Conservation (phyloP, 37 sponge, comb jelly and placozoan genomes). For the Ianthella basta region DNA sequence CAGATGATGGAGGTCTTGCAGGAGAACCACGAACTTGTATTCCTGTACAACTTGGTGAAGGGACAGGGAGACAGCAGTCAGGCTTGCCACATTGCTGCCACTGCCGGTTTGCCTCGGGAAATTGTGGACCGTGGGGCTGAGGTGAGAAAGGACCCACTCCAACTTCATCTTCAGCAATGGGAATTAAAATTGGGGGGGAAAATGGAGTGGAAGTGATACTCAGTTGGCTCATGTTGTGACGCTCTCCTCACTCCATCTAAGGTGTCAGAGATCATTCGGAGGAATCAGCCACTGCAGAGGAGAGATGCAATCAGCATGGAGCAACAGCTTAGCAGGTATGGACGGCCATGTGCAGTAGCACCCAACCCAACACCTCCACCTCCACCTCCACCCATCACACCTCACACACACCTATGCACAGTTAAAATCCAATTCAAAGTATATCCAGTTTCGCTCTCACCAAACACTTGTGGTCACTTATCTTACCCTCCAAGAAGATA, state of each 20-base stretch:
- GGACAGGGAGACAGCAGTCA: conserved; percentile 75
- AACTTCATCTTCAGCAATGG: too few relatives aligned
- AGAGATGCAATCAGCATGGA: conserved; percentile 37
- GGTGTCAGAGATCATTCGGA: conserved; percentile 75
- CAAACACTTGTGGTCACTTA: too few relatives aligned
- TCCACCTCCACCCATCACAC: background rate
- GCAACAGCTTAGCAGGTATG: conserved; percentile 25
- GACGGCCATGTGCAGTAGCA: background rate
- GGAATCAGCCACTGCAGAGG: conserved; percentile 46
- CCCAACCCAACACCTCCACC: background rate
- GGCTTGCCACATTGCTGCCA: conserved; percentile 91
- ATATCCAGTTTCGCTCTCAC: too few relatives aligned
- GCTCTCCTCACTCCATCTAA: background rate
- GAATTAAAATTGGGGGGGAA: too few relatives aligned
- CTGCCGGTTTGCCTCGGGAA: conserved; percentile 61
- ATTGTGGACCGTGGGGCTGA: conserved; percentile 79
- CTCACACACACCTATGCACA: background rate
- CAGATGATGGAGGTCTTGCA: conserved; percentile 85
- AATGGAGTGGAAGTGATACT: too few relatives aligned
- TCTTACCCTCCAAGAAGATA: too few relatives aligned
- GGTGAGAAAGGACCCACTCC: conserved; percentile 17
- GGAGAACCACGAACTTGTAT: conserved; percentile 84
- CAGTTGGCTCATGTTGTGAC: too few relatives aligned
- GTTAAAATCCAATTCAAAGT: background rate
- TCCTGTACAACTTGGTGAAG: conserved; percentile 86